Evolutionary conservation across 1,140 invertebrate species (phyloP).

Genomic region (Calephelis nemesis): DNA sequence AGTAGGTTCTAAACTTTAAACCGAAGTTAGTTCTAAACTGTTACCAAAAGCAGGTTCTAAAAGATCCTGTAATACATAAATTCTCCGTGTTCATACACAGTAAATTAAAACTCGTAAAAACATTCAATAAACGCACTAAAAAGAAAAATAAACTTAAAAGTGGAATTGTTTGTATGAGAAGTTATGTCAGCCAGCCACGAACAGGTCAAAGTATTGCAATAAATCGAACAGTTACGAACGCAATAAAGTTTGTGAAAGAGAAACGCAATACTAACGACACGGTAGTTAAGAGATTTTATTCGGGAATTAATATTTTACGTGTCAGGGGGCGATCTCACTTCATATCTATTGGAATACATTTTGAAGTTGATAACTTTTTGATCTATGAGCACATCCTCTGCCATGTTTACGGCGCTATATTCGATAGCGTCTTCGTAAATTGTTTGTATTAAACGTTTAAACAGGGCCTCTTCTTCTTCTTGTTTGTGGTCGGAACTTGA

Average conservation of each 20-base stretch:
- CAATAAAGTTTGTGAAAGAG: slow-evolving; percentile 36
- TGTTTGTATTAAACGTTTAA: no score
- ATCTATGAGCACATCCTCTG: not conserved
- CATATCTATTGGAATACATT: not conserved
- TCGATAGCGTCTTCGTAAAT: no score
- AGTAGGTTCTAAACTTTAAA: no score
- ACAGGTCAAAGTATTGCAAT: slow-evolving; percentile 47
- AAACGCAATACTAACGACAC: slow-evolving; percentile 38
- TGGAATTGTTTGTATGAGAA: slow-evolving; percentile 28
- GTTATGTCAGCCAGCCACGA: slow-evolving; percentile 42
- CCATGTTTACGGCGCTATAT: no score
- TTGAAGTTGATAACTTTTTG: not conserved
- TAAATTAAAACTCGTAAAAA: slow-evolving; percentile 17
- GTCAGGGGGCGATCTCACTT: not conserved
- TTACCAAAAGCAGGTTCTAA: no score
- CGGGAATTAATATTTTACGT: slow-evolving; percentile 39
- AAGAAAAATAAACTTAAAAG: slow-evolving; percentile 38
- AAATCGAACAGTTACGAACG: slow-evolving; percentile 44
- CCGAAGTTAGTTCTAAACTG: no score
- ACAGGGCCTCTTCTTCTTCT: no score
- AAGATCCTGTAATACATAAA: no score
- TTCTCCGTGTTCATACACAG: no score
- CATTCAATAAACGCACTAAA: slow-evolving; percentile 30
- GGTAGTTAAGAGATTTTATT: slow-evolving; percentile 47
- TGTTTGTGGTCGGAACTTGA: no score